A percentile compares a stretch with the other conserved stretches of the same genome.
Evolutionary conservation across 2,113 vertebrate genomes (phyloP).

Genomic region (Peromyscus maniculatus): DNA sequence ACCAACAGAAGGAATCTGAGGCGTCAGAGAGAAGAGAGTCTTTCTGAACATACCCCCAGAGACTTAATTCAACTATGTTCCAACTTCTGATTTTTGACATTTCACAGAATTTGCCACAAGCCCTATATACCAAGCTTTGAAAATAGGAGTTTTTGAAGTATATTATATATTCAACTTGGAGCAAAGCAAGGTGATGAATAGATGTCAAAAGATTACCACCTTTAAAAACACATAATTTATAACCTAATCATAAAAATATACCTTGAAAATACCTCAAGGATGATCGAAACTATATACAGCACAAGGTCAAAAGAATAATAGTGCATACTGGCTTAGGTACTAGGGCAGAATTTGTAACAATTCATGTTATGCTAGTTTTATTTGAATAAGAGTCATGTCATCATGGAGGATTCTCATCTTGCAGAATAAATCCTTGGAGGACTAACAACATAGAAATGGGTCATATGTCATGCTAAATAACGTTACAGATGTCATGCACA

Average conservation of each 20-base stretch:
- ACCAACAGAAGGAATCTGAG: not conserved
- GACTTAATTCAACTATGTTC: not conserved
- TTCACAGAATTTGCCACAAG: not conserved
- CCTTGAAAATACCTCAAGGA: not conserved
- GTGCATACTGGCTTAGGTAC: not conserved
- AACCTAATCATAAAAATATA: too few relatives aligned
- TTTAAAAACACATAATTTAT: not conserved
- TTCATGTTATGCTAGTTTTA: not conserved
- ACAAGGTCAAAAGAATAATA: not conserved
- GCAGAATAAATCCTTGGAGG: too few relatives aligned
- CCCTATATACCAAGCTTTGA: not conserved
- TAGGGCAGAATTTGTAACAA: not conserved
- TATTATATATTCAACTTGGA: not conserved
- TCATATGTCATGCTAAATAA: not conserved
- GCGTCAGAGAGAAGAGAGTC: fast-evolving
- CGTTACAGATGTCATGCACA: too few relatives aligned
- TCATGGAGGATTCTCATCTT: not conserved
- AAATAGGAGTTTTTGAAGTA: not conserved
- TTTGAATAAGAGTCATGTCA: not conserved
- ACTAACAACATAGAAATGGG: not conserved
- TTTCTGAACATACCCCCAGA: not conserved
- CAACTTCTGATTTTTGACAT: not conserved
- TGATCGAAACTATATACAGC: not conserved
- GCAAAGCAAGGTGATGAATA: not conserved
- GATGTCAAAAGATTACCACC: not conserved